Evolutionary conservation across 2,888 invertebrate genomes (phyloP), one percentile per base, ranked within the genome.

Genomic region (Lacanobia wlatinum): DNA sequence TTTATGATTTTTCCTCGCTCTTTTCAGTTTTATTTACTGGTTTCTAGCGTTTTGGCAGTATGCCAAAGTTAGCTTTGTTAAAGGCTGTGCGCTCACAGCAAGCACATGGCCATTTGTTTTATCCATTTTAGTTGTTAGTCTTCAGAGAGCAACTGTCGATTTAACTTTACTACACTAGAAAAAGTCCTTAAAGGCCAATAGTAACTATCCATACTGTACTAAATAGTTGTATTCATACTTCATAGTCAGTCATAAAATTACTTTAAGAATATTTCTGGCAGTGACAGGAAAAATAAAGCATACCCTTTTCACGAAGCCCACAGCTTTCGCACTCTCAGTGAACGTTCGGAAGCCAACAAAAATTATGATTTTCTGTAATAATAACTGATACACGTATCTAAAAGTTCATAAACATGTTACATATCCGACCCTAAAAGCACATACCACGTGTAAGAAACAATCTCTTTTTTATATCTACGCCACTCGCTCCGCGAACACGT

Each of bases 381-480:
- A 68, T 59, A 73, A 58, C 70, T 73, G 67, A 77, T 79, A 72
- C 76, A 84, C 73, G 73, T 71, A 64, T 60, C 70, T 63, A 77
- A 70, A 64, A 80, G 71, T 70, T 78, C 70, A 84, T 85, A 83
- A 85, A 83, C 63, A 83, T 83, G 73, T 75, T 63, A 73, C 62
- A 75, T 68, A 65, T 74, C 66, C 72, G 56, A 76, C 67, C 71
- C 74, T 75, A 62, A 75, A 74, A 65, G 69, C 80, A 78, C 66
- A 71, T 63, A 59, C 59, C 74, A 80, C 63, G 82, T 82, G 76
- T 78, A 79, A 78, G 76, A 78, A 78, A 76, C 80, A 78, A 84
- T 84, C 65, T 82, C 70, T 72, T 82, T 82, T 85, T 84, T 83
- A 86, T 78, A 78, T 76, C 62, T 76, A 80, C 63, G 48, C 76